Percentiles rank a stretch among this genome's conserved stretches.
phyloP scores from a whole-genome alignment of 2,113 vertebrate genomes.

The Lynx canadensis region DNA sequence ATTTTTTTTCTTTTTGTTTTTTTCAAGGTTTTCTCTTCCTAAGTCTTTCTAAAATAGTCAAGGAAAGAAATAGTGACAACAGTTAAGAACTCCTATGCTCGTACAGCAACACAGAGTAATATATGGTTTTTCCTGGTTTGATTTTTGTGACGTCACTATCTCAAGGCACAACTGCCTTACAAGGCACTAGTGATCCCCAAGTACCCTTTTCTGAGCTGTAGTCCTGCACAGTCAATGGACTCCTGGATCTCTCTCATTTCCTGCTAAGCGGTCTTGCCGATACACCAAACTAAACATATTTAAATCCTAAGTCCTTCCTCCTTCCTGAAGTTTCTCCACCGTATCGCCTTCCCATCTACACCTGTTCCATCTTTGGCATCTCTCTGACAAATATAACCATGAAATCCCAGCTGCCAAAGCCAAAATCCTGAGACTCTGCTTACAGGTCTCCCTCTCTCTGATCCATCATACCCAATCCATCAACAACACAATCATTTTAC shows the following conservation, averaged over 20 bases:
- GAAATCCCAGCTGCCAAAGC: not conserved
- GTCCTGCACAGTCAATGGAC: not conserved
- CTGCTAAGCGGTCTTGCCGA: not conserved
- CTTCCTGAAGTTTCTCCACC: not conserved
- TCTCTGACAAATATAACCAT: not conserved
- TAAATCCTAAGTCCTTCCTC: not conserved
- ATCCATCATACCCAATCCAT: not conserved
- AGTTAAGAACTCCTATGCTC: not conserved
- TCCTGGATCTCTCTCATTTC: not conserved
- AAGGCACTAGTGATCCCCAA: too few relatives aligned
- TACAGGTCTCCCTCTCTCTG: not conserved
- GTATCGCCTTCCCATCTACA: not conserved
- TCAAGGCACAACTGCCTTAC: not conserved
- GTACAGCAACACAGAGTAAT: not conserved
- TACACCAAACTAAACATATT: not conserved
- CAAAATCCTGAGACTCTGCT: not conserved
- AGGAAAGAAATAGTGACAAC: not conserved
- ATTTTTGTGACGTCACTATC: not conserved
- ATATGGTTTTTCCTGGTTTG: not conserved
- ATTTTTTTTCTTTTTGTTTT: not conserved
- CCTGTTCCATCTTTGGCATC: not conserved
- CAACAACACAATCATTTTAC: not conserved
- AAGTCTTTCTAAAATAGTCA: not conserved
- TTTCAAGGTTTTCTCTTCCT: not conserved
- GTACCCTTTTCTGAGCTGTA: not conserved